Conservation (phyloP, 30 jellyfish, hydroid and myxozoan genomes). For the Cassiopea xamachana region DNA sequence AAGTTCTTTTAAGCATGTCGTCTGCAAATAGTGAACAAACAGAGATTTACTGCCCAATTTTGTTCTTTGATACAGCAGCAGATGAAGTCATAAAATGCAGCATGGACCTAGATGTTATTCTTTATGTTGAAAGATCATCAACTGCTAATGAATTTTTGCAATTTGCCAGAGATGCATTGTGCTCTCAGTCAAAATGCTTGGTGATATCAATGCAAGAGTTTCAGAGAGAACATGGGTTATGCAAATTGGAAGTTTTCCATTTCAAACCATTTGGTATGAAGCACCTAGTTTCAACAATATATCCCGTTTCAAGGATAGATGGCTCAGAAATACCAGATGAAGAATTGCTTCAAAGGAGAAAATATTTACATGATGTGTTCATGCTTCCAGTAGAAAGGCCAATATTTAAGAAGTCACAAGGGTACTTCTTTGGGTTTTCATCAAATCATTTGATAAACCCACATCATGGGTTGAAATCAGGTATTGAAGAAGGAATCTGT, state of each 20-base stretch:
- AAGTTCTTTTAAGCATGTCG: constrained; percentile 1
- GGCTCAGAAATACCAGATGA: constrained; percentile 54
- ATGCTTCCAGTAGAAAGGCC: constrained; percentile 67
- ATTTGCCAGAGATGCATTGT: background rate
- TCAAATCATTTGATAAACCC: constrained; percentile 69
- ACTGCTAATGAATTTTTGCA: background rate
- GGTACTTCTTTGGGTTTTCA: constrained; percentile 19
- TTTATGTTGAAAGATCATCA: constrained; percentile 19
- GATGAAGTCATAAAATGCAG: constrained; percentile 23
- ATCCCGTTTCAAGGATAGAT: constrained; percentile 47
- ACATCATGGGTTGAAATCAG: constrained; percentile 63
- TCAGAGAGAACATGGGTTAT: background rate
- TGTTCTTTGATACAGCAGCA: constrained; percentile 15
- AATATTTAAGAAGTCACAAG: constrained; percentile 33
- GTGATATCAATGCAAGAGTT: background rate
- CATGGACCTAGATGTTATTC: constrained; percentile 33
- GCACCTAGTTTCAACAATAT: constrained; percentile 54
- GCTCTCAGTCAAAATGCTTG: constrained; percentile 27
- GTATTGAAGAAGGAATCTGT: constrained; percentile 57
- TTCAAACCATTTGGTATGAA: background rate
- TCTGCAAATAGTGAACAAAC: background rate
- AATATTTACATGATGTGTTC: constrained; percentile 55
- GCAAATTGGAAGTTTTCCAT: constrained; percentile 28
- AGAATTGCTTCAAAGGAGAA: constrained; percentile 26
- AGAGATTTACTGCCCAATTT: constrained; percentile 37